Evolutionary conservation across 2,113 vertebrate species (phyloP), one percentile per base, ranked within the genome.

Genomic region (Psittacus erithacus): DNA sequence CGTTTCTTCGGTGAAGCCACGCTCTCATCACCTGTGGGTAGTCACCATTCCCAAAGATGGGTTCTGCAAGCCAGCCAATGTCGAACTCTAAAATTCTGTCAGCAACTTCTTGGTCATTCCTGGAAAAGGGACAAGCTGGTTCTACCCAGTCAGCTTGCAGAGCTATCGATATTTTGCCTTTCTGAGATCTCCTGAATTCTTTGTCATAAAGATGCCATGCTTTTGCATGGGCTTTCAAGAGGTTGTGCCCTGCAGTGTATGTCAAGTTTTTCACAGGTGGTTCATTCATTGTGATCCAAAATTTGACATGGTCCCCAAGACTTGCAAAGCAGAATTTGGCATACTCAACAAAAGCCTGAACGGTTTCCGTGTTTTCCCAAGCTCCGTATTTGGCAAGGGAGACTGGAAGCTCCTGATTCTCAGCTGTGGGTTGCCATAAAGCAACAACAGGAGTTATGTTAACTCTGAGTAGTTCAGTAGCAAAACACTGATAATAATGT

Each of bases 271-370:
- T 98, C 8, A 98, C 98, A 31, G 98, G 97, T 0, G 99, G 99
- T 95, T 99, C 99, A 6, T 98, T 99, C 95, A 99, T 91, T 2
- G 99, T 99, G 97, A 99, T 98, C 99, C 99, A 99, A 86, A 99
- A 97, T 96, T 99, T 99, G 53, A 99, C 98, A 15, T 98, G 88
- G 24, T 94, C 96, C 5, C 99, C 99, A 5, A 99, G 97, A 46
- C 98, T 98, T 33, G 87, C 94, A 94, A 99, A 99, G 69, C 99
- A 99, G 49, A 99, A 98, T 47, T 97, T 93, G 85, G 99, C 99
- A 24, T 99, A 99, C 18, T 98, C 98, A 4, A 97, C 98, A 64
- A 99, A 99, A 4, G 98, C 98, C 85, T 97, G 76, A 41, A 99
- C 75, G 0, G 98, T 99, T 68, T 97, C 96, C 11, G 98, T 97